Base-by-base conservation (phyloP, 2,888 invertebrate species). In the Hoplodrina ambigua region DNA sequence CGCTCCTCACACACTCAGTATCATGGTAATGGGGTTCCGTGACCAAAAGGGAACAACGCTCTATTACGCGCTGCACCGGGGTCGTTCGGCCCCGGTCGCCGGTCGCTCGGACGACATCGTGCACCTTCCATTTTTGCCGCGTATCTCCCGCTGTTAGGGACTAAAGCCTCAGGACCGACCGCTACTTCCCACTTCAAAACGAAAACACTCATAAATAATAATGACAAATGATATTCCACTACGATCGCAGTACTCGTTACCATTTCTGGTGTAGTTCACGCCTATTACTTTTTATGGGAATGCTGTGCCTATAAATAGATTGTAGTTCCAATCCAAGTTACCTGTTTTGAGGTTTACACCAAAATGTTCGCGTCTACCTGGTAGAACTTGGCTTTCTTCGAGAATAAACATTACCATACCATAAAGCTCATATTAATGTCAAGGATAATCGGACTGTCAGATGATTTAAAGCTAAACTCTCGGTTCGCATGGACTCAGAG, bases 21-120 rank as follows among this genome's bases (percentile, higher is more conserved):
- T 89, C 92, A 90, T 91, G 90, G 85, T 92, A 92, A 93, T 92
- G 87, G 88, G 82, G 83, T 87, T 82, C 90, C 91, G 89, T 93
- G 91, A 92, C 92, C 90, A 90, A 92, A 91, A 89, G 83, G 85
- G 87, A 88, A 87, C 88, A 86, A 81, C 85, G 81, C 82, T 86
- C 83, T 86, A 89, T 90, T 88, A 90, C 87, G 87, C 86, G 85
- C 80, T 81, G 78, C 85, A 68, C 84, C 66, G 41, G 77, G 72
- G 67, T 70, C 66, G 64, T 11, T 25, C 54, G 61, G 49, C 17
- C 82, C 11, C 55, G 19, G 52, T 17, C 60, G 33, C n/a, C 44
- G 50, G 52, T 65, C 50, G 79, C 13, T 46, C 50, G 46, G 50
- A 67, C 85, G 91, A 92, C 92, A 91, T 93, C 93, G 93, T 94